These are phyloP conservation scores for Tamandua tetradactyla DNA, from an alignment of 2,797 vertebrate genomes.

Conservation along the genomic window DNA sequence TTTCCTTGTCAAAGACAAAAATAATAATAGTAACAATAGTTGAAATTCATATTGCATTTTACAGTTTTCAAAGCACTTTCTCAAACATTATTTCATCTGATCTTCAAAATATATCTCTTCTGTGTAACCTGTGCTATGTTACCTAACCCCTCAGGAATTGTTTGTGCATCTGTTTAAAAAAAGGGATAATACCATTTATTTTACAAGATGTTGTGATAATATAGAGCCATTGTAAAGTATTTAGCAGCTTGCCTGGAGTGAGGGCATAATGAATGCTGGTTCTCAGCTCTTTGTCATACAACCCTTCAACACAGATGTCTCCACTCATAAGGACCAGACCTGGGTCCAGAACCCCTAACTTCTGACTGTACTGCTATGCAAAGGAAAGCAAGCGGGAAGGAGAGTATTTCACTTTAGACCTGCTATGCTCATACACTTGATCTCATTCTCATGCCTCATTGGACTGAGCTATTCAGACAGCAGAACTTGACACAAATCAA, in stretches of 20 bases:
- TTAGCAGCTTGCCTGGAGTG: too few species aligned
- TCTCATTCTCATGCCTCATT: neutral
- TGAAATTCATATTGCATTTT: neutral
- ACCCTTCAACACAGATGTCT: neutral
- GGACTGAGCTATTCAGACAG: neutral
- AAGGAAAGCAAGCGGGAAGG: neutral
- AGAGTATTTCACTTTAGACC: too few species aligned
- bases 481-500: neutral
- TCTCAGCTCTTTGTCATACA: neutral
- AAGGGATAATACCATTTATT: neutral
- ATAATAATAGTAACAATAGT: neutral
- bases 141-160: neutral
- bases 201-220: neutral
- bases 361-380: neutral
- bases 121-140: neutral
- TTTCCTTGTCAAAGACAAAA: neutral
- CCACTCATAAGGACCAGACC: neutral
- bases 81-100: slow-evolving; percentile 4
- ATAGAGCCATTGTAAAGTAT: neutral
- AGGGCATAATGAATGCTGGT: neutral
- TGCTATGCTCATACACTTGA: accelerated
- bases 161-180: neutral
- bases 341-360: neutral
- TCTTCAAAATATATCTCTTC: slow-evolving; percentile 38
- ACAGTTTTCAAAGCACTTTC: slow-evolving; percentile 39